Evolutionary conservation across 1,140 invertebrate species (phyloP).

Genomic region (Heliconius eleuchia): DNA sequence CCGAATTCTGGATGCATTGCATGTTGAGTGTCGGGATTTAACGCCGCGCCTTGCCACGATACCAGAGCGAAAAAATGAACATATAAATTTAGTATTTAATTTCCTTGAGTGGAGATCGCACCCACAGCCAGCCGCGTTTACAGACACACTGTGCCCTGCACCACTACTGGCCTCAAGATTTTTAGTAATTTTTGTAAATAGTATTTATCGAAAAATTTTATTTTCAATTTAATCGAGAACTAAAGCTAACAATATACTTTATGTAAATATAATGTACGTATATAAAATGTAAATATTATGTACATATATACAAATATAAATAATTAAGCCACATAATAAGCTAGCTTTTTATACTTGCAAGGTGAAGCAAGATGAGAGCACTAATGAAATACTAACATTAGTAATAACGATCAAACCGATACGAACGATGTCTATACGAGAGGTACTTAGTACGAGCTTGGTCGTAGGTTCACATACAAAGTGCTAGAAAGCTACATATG

Average conservation of each 20-base stretch:
- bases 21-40: no score
- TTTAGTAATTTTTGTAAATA: no score
- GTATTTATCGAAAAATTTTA: no score
- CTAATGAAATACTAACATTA: conserved; percentile 24
- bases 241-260: background rate
- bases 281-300: background rate
- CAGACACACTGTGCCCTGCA: no score
- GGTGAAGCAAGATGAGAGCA: conserved; percentile 25
- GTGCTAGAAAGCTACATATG: background rate
- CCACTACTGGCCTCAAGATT: no score
- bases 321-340: background rate
- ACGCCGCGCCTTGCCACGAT: no score
- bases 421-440: background rate
- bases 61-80: no score
- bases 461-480: background rate
- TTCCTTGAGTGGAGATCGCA: no score
- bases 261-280: background rate
- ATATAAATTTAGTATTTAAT: no score
- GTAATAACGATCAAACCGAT: conserved; percentile 4
- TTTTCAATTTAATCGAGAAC: no score
- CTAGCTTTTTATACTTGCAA: conserved; percentile 22
- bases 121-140: no score
- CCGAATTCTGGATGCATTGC: no score
- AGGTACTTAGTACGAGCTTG: background rate
- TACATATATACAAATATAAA: background rate